phyloP scores from a whole-genome alignment of 1,140 invertebrate genomes.

The Halesus radiatus region DNA sequence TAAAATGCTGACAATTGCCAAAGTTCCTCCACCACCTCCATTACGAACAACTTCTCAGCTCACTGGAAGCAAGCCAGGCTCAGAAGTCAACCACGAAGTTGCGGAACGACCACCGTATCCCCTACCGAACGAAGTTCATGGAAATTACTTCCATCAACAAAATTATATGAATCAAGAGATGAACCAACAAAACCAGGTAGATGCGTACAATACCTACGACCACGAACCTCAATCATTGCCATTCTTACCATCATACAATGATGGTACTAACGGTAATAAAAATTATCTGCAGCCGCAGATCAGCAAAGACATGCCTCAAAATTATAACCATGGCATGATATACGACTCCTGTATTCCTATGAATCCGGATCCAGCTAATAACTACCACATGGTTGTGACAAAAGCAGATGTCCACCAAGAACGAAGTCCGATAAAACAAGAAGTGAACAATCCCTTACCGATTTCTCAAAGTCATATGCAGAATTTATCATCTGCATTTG shows the following conservation, averaged over 20 bases:
- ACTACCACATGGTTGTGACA: constrained; percentile 78
- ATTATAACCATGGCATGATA: constrained; percentile 49
- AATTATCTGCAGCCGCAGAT: constrained; percentile 52
- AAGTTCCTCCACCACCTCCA: constrained; percentile 89
- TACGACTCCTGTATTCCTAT: constrained; percentile 50
- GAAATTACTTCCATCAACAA: constrained; percentile 53
- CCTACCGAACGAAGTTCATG: constrained; percentile 62
- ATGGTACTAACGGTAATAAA: constrained; percentile 56
- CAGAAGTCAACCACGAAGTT: constrained; percentile 73
- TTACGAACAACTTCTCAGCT: constrained; percentile 88
- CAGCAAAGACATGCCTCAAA: constrained; percentile 59
- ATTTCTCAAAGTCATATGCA: constrained; percentile 63
- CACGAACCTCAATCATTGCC: constrained; percentile 77
- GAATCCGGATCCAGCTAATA: constrained; percentile 50
- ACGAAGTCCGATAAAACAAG: constrained; percentile 76
- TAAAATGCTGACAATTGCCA: constrained; percentile 83
- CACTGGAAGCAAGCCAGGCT: constrained; percentile 77
- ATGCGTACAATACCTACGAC: constrained; percentile 67
- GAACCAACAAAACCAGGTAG: constrained; percentile 61
- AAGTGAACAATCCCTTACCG: constrained; percentile 59
- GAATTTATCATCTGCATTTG: constrained; percentile 64
- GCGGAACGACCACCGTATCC: constrained; percentile 70
- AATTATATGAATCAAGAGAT: constrained; percentile 55
- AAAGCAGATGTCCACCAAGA: constrained; percentile 87
- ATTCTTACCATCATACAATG: constrained; percentile 73